Evolutionary conservation across 2,797 vertebrate species (phyloP).

Genomic region (Ibycter americanus): DNA sequence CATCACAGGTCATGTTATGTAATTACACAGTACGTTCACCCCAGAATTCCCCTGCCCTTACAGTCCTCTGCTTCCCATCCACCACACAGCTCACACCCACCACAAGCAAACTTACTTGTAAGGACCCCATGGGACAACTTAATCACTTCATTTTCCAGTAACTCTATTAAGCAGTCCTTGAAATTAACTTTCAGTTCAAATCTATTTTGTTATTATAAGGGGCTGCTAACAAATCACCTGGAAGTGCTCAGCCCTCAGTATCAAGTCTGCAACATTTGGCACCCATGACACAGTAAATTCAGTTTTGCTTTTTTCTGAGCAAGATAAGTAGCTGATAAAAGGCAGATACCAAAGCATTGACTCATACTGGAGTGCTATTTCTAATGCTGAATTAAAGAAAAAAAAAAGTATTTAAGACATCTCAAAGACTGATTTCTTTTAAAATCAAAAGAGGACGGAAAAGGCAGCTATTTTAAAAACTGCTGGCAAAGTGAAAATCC

Average conservation of each 20-base stretch:
- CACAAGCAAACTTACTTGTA: background rate
- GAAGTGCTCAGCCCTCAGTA: background rate
- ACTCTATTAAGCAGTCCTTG: background rate
- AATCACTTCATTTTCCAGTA: background rate
- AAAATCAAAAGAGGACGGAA: background rate
- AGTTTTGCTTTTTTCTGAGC: background rate
- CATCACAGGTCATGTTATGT: background rate
- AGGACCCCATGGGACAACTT: background rate
- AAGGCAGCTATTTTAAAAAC: conserved; percentile 15
- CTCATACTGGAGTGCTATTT: background rate
- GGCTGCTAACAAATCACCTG: background rate
- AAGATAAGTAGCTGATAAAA: conserved; percentile 1
- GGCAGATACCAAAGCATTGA: background rate
- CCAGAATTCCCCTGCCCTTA: background rate
- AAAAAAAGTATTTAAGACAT: background rate
- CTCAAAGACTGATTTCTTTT: background rate
- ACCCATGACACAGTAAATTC: background rate
- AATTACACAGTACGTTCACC: background rate
- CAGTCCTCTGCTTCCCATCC: background rate
- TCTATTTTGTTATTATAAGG: background rate
- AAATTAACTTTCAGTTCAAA: background rate
- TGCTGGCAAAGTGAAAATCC: background rate
- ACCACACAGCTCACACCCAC: background rate
- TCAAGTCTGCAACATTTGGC: background rate
- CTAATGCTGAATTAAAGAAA: background rate